Evolutionary conservation across 2,113 vertebrate genomes (phyloP).

Genomic region (Cercopithecus mona): DNA sequence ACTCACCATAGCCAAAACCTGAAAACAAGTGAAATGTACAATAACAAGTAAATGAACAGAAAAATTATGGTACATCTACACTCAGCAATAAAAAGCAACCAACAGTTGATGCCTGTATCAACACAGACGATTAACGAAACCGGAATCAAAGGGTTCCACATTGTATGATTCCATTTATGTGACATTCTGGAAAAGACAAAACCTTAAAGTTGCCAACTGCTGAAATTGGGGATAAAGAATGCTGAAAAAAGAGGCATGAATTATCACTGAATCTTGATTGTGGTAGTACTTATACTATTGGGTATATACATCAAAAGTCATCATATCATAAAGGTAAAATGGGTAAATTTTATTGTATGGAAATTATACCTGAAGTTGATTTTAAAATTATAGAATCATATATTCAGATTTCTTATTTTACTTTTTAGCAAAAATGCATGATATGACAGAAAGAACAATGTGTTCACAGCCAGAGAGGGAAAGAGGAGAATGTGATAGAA

Average conservation of each 20-base stretch:
- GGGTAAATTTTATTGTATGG: not conserved
- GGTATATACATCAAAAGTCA: not conserved
- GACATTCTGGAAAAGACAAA: not conserved
- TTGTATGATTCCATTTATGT: not conserved
- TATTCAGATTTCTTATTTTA: not conserved
- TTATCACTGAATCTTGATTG: not conserved
- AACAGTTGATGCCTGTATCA: not conserved
- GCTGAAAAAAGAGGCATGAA: not conserved
- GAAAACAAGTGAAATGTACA: not conserved
- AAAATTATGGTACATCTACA: not conserved
- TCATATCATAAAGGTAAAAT: not conserved
- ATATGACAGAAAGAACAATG: not conserved
- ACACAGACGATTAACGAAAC: not conserved
- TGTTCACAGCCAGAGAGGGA: not conserved
- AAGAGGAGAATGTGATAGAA: not conserved
- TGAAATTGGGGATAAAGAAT: not conserved
- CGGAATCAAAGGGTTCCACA: not conserved
- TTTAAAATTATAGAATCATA: not conserved
- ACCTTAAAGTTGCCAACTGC: not conserved
- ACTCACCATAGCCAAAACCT: not conserved
- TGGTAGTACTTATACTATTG: not conserved
- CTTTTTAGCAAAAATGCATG: not conserved
- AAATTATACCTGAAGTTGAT: not conserved
- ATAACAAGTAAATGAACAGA: not conserved
- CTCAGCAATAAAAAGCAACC: not conserved